Evolutionary conservation across 2,113 vertebrate species (phyloP).

Genomic region (Carassius gibelio): DNA sequence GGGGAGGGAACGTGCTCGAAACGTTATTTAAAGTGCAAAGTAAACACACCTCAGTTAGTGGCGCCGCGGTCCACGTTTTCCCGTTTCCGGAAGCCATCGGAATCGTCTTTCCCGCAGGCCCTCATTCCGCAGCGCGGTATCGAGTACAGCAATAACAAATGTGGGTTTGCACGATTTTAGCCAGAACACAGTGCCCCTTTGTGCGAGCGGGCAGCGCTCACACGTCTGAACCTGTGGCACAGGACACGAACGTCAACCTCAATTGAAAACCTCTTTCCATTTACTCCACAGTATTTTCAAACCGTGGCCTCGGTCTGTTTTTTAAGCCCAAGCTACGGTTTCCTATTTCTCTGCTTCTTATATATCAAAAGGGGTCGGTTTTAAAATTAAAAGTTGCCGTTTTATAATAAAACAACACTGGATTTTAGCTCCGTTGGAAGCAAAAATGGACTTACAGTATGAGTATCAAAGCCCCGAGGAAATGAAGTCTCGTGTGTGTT

Average conservation of each 20-base stretch:
- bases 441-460: conserved; percentile 47
- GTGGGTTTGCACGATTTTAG: conserved; percentile 57
- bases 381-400: conserved; percentile 60
- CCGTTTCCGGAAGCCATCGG: conserved; percentile 69
- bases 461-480: conserved; percentile 52
- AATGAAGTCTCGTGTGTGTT: conserved; percentile 56
- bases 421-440: conserved; percentile 56
- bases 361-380: conserved; percentile 68
- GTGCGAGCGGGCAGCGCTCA: conserved; percentile 59
- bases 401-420: conserved; percentile 51
- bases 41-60: conserved; percentile 75
- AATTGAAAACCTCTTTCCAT: conserved; percentile 59
- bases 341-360: conserved; percentile 62
- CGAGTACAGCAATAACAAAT: conserved; percentile 76
- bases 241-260: conserved; percentile 65
- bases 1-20: conserved; percentile 67
- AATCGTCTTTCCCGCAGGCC: conserved; percentile 55
- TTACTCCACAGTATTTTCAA: conserved; percentile 64
- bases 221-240: conserved; percentile 58
- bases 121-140: conserved; percentile 68
- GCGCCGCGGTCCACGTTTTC: conserved; percentile 65
- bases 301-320: conserved; percentile 62
- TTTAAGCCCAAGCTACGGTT: conserved; percentile 44
- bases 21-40: conserved; percentile 76
- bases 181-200: conserved; percentile 72